Evolutionary conservation across 2,113 vertebrate genomes (phyloP).

Genomic region (Scatophagus argus): DNA sequence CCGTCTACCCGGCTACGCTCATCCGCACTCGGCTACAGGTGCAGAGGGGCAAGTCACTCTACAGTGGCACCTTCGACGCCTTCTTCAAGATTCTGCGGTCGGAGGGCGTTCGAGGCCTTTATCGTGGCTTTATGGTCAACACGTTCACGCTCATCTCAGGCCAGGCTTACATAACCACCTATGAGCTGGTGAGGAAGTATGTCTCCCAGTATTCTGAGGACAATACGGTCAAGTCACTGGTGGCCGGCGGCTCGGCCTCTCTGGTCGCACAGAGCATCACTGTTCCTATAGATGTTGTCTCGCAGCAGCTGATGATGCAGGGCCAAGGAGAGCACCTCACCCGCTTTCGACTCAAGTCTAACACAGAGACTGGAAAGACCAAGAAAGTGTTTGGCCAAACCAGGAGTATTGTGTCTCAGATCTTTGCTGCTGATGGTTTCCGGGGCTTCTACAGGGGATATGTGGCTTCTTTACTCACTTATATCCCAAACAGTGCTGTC

Average conservation of each 20-base stretch:
- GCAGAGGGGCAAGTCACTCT: conserved; percentile 93
- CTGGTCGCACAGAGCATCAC: conserved; percentile 98
- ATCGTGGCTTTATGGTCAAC: conserved; percentile 97
- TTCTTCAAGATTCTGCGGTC: conserved; percentile 92
- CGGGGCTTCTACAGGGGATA: conserved; percentile 97
- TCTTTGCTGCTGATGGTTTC: conserved; percentile 91
- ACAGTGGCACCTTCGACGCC: conserved; percentile 94
- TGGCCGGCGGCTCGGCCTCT: conserved; percentile 94
- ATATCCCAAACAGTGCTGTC: conserved; percentile 97
- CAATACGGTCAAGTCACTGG: conserved; percentile 94
- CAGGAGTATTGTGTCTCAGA: conserved; percentile 92
- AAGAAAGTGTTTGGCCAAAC: conserved; percentile 91
- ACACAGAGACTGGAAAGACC: conserved; percentile 51
- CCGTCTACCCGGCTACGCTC: conserved; percentile 95
- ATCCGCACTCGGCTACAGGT: conserved; percentile 96
- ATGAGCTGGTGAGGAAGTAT: conserved; percentile 95
- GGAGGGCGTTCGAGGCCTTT: conserved; percentile 90
- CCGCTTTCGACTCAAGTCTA: conserved; percentile 86
- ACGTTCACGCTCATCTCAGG: conserved; percentile 96
- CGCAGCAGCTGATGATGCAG: conserved; percentile 99
- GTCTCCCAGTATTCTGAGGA: conserved; percentile 89
- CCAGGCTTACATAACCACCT: conserved; percentile 98
- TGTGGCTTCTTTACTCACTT: conserved; percentile 94
- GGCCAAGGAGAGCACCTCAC: conserved; percentile 90
- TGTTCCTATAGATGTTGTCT: conserved; percentile 95